Conservation (phyloP, 2,888 invertebrate species). For the Habrosyne pyritoides region DNA sequence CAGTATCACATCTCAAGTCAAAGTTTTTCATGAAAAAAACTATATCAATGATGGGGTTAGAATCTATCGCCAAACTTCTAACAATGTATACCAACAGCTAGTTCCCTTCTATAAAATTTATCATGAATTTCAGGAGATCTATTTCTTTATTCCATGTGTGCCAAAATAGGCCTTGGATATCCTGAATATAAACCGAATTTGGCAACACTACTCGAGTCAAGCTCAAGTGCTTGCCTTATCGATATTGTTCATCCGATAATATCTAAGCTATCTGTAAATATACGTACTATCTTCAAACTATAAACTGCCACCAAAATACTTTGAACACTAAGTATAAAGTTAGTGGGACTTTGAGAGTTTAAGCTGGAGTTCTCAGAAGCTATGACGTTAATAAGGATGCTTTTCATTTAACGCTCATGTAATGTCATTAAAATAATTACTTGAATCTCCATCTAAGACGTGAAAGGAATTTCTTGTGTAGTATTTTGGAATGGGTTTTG, state of each 20-base stretch:
- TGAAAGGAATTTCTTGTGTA: too few species aligned
- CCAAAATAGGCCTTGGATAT: not conserved
- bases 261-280: not conserved
- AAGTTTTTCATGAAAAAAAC: too few species aligned
- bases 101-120: too few species aligned
- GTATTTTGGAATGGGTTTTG: too few species aligned
- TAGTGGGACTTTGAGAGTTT: too few species aligned
- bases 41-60: too few species aligned
- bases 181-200: not conserved
- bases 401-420: not conserved
- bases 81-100: too few species aligned
- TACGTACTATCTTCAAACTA: not conserved
- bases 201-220: not conserved
- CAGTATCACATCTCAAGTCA: too few species aligned
- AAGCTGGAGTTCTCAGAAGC: not conserved
- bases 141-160: not conserved
- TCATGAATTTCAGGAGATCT: too few species aligned
- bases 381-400: not conserved
- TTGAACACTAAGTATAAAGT: not conserved
- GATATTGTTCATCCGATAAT: not conserved
- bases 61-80: too few species aligned
- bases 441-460: too few species aligned
- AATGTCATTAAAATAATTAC: too few species aligned
- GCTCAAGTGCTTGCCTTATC: conserved; percentile 1
- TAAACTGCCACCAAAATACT: not conserved